Base-by-base conservation (phyloP, 2,888 invertebrate species). In the Eudasyphora cyanicolor region DNA sequence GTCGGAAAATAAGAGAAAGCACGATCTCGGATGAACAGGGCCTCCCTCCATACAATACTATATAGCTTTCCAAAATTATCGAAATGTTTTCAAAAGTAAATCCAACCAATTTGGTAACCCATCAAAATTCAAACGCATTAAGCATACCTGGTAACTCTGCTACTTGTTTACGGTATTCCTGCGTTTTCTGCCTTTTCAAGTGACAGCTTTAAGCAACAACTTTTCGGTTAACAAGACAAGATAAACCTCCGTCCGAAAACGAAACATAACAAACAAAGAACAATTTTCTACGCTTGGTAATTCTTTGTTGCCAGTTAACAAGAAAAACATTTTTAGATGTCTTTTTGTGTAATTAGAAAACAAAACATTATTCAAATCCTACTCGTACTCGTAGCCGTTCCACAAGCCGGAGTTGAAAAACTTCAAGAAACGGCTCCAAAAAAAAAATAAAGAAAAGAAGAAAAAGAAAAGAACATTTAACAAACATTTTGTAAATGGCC, bases 281-380 rank as follows among this genome's bases (percentile, higher is more conserved):
- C 74, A 69, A 83, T 80, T 80, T 10, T 80, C 29, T 70, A 83
- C 74, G 83, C 74, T 80, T 27, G 62, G n/a, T 62, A 49, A 60
- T 73, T 10, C 45, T 54, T 71, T 71, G 32, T 69, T 67, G 64
- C 14, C 12, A n/a, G 45, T 69, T 79, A 79, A 83, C 79, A 79
- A 79, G 74, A 79, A 80, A 83, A 83, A 21, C 42, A 70, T 77
- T 80, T 83, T 80, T 57, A 76, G 21, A 74, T 74, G 10, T 76
- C 74, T 73, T 35, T 64, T 35, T 64, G 12, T 76, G 17, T 69
- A 76, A 74, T 76, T 54, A 49, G 17, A 51, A 76, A 69, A 54
- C 51, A 78, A 75, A 73, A 24, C 70, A 79, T 49, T 32, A 57
- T 71, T 71, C 21, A 64, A 64, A 21, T 21, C 24, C 5, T 24